Evolutionary conservation across 2,113 vertebrate species (phyloP).

Genomic region (Manacus vitellinus): DNA sequence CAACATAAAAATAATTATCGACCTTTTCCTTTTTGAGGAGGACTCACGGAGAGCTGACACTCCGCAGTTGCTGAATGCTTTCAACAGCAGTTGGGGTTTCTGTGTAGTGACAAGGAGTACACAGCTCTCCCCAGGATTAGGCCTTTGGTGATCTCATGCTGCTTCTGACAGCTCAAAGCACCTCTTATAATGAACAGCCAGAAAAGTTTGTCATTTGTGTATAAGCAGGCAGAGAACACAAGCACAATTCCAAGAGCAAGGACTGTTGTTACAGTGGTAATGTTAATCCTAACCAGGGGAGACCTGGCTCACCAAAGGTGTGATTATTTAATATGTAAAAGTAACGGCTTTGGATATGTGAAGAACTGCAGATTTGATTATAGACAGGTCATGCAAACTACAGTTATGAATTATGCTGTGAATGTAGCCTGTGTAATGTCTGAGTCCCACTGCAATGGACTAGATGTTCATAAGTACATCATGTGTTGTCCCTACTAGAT

Average conservation of each 20-base stretch:
- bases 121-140: neutral
- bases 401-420: neutral
- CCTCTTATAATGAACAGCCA: neutral
- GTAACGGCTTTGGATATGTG: neutral
- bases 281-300: neutral
- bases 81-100: neutral
- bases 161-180: neutral
- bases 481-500: neutral
- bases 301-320: neutral
- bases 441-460: neutral
- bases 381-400: neutral
- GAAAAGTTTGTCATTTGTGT: neutral
- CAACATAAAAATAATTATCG: neutral
- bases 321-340: constrained; percentile 12
- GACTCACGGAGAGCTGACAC: neutral
- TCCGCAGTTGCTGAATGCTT: neutral
- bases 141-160: neutral
- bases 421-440: neutral
- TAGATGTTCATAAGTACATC: neutral
- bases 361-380: neutral
- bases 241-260: neutral
- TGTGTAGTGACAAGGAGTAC: neutral
- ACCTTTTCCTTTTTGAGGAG: neutral
- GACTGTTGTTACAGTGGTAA: constrained; percentile 14
- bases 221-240: neutral